Conservation (phyloP, 2,888 invertebrate genomes). For the Monoplex corrugatus region DNA sequence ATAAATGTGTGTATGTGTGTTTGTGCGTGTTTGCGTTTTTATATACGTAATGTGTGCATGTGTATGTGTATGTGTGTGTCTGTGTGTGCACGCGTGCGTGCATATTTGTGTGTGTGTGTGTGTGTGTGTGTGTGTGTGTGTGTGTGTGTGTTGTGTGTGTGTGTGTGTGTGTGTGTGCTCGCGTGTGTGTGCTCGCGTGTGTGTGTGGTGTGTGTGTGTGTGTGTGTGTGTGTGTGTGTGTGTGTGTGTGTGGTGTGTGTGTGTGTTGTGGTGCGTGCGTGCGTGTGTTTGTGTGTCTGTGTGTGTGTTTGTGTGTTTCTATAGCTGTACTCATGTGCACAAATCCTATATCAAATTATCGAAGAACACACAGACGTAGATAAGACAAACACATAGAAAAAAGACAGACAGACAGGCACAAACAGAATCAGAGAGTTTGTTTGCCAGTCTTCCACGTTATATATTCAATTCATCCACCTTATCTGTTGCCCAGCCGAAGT, state of each 20-base stretch:
- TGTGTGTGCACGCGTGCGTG: neutral
- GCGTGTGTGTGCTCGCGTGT: no score
- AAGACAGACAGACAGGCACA: no score
- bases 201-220: neutral
- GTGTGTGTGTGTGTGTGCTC: neutral
- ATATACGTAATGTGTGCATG: neutral
- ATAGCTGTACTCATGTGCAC: no score
- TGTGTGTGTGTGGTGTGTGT: neutral
- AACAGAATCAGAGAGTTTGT: no score
- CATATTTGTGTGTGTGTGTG: neutral
- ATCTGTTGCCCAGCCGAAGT: no score
- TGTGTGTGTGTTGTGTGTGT: neutral
- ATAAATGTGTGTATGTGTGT: no score
- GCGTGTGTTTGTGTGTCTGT: neutral
- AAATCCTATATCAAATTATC: no score
- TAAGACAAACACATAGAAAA: no score
- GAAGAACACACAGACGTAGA: no score
- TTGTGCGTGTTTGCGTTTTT: no score
- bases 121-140: neutral
- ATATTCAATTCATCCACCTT: no score
- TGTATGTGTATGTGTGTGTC: conserved; percentile 14
- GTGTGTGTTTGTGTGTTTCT: neutral
- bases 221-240: neutral
- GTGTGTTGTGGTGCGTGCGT: neutral
- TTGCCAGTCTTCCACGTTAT: no score